Conservation (phyloP, 2,888 invertebrate species). For the Drosophila affinis region DNA sequence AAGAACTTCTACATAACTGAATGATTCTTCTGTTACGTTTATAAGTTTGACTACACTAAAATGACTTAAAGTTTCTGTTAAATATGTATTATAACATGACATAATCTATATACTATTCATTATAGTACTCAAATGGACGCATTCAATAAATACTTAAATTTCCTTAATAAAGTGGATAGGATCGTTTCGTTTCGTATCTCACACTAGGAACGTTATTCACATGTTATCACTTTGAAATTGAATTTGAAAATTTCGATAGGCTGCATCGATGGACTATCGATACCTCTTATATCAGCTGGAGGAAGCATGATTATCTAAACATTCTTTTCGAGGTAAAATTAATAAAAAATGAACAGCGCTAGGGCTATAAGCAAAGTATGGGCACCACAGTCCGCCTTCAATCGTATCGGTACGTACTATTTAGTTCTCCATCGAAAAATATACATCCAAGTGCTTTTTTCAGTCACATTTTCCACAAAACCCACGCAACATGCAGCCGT, state of each 20-base stretch:
- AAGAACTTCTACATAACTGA: background rate
- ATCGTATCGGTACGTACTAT: slow-evolving; percentile 59
- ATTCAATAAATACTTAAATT: too few relatives aligned
- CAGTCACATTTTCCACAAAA: slow-evolving; percentile 74
- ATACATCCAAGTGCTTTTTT: slow-evolving; percentile 8
- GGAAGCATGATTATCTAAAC: slow-evolving; percentile 66
- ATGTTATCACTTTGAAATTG: slow-evolving; percentile 16
- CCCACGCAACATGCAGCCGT: slow-evolving; percentile 49
- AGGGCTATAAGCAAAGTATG: slow-evolving; percentile 49
- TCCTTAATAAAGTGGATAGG: background rate
- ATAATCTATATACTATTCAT: background rate
- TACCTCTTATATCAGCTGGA: background rate
- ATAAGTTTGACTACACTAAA: background rate
- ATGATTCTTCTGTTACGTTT: background rate
- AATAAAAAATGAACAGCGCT: slow-evolving; percentile 65
- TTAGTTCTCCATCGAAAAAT: background rate
- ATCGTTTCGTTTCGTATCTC: background rate
- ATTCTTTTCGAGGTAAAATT: slow-evolving; percentile 11
- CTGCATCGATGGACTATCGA: too few relatives aligned
- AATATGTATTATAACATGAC: background rate
- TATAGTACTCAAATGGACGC: background rate
- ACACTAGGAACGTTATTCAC: too few relatives aligned
- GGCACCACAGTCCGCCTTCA: slow-evolving; percentile 50
- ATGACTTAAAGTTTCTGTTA: background rate
- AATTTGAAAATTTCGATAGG: too few relatives aligned